These are phyloP conservation scores for Porites rus DNA, from an alignment of 92 coral and sea anemone genomes.

Conservation along the genomic window DNA sequence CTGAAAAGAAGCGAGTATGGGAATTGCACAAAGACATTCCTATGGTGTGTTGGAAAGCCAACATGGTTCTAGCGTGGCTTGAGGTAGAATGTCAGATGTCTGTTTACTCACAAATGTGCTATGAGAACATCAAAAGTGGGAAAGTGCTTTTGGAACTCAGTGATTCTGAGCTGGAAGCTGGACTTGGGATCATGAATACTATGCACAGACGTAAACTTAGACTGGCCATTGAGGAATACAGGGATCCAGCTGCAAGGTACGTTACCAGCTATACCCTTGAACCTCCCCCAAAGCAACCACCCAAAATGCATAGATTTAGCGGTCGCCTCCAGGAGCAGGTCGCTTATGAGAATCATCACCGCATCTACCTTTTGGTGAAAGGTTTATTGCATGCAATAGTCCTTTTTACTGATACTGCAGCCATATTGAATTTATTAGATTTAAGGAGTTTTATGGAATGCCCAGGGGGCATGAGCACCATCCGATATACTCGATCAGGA, in stretches of 20 bases:
- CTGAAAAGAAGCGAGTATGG: conserved; percentile 88
- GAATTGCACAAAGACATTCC: conserved; percentile 89
- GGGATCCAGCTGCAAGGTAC: conserved; percentile 85
- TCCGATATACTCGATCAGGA: too few relatives aligned
- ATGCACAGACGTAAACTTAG: conserved; percentile 94
- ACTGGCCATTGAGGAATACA: conserved; percentile 95
- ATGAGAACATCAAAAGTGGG: conserved; percentile 96
- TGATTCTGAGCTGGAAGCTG: conserved; percentile 87
- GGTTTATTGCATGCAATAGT: too few relatives aligned
- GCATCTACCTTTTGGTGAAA: too few relatives aligned
- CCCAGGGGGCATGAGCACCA: too few relatives aligned
- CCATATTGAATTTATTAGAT: too few relatives aligned
- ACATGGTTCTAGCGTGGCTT: conserved; percentile 93
- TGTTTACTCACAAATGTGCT: conserved; percentile 91
- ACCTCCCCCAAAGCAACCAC: neutral
- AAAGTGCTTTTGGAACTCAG: conserved; percentile 87
- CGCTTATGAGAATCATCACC: too few relatives aligned
- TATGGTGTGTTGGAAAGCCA: conserved; percentile 94
- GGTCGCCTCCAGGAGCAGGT: too few relatives aligned
- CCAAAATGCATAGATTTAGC: too few relatives aligned
- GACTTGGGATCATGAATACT: conserved; percentile 80
- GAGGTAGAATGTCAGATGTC: conserved; percentile 98
- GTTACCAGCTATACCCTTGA: neutral
- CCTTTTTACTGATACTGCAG: too few relatives aligned
- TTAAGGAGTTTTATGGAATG: too few relatives aligned